Percentiles rank a stretch among this genome's conserved stretches.
These are phyloP conservation scores for Beaufortia kweichowensis DNA, from an alignment of 2,113 vertebrate genomes.

Conservation along the genomic window DNA sequence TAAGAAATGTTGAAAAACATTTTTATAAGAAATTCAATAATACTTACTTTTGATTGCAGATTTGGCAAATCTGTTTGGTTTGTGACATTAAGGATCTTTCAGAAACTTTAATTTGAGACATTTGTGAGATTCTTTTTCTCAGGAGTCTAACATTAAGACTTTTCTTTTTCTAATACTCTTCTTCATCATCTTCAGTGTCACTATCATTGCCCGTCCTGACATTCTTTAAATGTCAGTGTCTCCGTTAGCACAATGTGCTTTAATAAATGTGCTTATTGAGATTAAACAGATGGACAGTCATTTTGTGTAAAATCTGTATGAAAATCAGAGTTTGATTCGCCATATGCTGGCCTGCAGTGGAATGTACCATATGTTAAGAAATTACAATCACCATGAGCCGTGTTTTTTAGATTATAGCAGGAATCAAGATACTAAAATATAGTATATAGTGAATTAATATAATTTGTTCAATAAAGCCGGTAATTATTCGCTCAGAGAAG, in stretches of 20 bases:
- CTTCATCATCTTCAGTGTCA: too few species aligned
- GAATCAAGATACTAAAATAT: slow-evolving; percentile 1
- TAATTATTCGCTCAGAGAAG: background rate
- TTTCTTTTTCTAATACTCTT: too few species aligned
- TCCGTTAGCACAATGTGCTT: slow-evolving; percentile 53
- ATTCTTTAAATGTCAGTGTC: slow-evolving; percentile 55
- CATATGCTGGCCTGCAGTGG: slow-evolving; percentile 65
- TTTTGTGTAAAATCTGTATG: slow-evolving; percentile 57
- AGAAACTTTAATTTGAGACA: too few species aligned
- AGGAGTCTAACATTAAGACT: too few species aligned
- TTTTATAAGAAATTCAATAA: too few species aligned
- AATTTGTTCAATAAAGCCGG: slow-evolving; percentile 23
- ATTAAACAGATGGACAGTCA: slow-evolving; percentile 66
- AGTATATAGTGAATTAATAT: slow-evolving; percentile 19
- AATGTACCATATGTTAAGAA: slow-evolving; percentile 63
- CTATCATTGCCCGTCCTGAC: slow-evolving; percentile 30
- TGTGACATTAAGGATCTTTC: too few species aligned
- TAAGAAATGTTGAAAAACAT: too few species aligned
- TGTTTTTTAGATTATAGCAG: slow-evolving; percentile 2
- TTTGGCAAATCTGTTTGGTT: too few species aligned
- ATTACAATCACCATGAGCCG: slow-evolving; percentile 26
- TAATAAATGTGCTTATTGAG: slow-evolving; percentile 45
- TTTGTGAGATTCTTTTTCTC: too few species aligned
- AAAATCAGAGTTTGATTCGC: slow-evolving; percentile 55
- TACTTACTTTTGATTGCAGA: too few species aligned